A percentile compares a stretch with the other conserved stretches of the same genome.
Conservation (phyloP, 2,797 vertebrate species). For the Hemibagrus guttatus region DNA sequence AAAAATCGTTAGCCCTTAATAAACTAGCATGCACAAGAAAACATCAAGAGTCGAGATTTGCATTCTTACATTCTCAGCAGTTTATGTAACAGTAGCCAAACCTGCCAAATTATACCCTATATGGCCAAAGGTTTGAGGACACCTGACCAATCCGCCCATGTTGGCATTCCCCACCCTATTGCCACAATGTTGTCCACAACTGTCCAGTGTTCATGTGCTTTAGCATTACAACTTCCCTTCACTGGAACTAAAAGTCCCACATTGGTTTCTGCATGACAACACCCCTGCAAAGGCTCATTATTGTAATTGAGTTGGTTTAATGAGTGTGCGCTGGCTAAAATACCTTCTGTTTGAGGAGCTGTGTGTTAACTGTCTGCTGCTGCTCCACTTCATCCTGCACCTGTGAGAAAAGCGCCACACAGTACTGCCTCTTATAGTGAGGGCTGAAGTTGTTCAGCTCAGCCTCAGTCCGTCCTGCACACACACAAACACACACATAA, state of each 20-base stretch:
- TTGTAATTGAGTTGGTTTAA: not conserved
- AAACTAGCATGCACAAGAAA: not conserved
- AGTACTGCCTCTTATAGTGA: constrained; percentile 83
- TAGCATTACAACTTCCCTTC: not conserved
- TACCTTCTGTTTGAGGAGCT: constrained; percentile 84
- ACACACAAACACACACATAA: constrained; percentile 27
- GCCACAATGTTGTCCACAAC: not conserved
- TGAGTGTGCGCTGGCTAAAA: not conserved
- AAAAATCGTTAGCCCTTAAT: not conserved
- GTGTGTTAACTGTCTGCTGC: constrained; percentile 73
- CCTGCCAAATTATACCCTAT: not conserved
- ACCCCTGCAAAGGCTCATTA: not conserved
- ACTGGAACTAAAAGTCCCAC: not conserved
- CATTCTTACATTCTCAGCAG: not conserved
- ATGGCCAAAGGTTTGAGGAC: not conserved
- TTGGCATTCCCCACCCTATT: not conserved
- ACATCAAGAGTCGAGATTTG: not conserved
- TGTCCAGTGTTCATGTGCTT: not conserved
- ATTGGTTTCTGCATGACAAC: not conserved
- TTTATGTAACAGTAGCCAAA: not conserved
- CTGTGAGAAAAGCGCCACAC: constrained; percentile 79
- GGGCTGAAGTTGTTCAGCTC: constrained; percentile 84
- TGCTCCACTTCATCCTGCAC: constrained; percentile 86
- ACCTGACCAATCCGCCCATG: not conserved
- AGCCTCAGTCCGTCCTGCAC: constrained; percentile 80